These are phyloP conservation scores for Beroe forskalii DNA, from an alignment of 37 sponge, comb jelly and placozoan genomes.

Conservation along the genomic window DNA sequence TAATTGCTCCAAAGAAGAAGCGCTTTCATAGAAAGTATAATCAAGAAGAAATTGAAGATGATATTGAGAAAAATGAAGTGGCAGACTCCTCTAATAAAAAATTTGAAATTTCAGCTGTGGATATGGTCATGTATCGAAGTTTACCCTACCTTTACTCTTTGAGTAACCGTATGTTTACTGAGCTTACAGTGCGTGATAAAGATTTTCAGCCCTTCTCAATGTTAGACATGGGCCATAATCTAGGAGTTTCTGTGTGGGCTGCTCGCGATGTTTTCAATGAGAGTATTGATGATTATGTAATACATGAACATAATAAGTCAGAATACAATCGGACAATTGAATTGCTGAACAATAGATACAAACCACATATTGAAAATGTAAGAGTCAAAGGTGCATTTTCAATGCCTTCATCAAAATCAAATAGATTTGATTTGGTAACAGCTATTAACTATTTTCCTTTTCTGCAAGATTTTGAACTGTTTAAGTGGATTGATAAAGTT, in stretches of 20 bases:
- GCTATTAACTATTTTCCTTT: conserved; percentile 42
- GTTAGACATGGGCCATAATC: conserved; percentile 46
- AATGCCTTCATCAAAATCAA: not conserved
- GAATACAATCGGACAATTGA: conserved; percentile 33
- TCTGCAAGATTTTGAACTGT: not conserved
- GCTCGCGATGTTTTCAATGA: not conserved
- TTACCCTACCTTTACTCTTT: not conserved
- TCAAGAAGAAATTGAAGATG: not conserved
- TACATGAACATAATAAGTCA: conserved; percentile 30
- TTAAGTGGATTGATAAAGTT: conserved; percentile 37
- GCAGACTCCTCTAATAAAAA: not conserved
- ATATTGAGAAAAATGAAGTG: not conserved
- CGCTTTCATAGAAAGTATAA: not conserved
- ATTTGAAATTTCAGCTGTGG: not conserved
- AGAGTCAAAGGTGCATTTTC: conserved; percentile 8
- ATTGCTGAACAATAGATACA: conserved; percentile 3
- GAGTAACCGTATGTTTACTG: not conserved
- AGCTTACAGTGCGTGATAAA: not conserved
- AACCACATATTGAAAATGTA: conserved; percentile 33
- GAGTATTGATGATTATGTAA: conserved; percentile 25
- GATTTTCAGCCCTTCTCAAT: not conserved
- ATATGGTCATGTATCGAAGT: conserved; percentile 32
- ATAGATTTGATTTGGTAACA: conserved; percentile 32
- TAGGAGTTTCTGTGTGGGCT: conserved; percentile 49
- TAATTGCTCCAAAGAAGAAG: not conserved